Conservation (phyloP, 2,113 vertebrate genomes). For the Odocoileus hemionus region DNA sequence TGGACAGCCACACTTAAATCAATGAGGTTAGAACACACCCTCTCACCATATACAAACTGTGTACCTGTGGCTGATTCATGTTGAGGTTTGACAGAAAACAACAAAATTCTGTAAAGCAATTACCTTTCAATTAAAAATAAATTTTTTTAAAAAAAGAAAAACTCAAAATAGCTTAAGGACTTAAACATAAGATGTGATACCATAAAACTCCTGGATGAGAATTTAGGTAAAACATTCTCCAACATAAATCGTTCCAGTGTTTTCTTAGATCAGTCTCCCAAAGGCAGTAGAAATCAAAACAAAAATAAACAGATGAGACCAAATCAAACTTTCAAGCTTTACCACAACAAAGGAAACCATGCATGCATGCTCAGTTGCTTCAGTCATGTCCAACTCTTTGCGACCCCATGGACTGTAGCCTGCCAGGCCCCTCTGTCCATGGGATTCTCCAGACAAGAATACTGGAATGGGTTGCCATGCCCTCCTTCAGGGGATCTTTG, state of each 20-base stretch:
- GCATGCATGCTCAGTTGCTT: not conserved
- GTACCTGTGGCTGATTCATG: not conserved
- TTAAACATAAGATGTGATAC: not conserved
- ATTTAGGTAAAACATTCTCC: not conserved
- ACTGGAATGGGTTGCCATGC: not conserved
- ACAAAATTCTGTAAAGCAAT: not conserved
- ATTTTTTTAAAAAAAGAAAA: not conserved
- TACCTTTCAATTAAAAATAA: not conserved
- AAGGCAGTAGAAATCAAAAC: not conserved
- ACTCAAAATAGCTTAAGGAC: not conserved
- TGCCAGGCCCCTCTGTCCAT: not conserved
- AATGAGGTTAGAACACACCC: not conserved
- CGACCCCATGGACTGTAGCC: not conserved
- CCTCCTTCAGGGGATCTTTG: not conserved
- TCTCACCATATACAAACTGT: not conserved
- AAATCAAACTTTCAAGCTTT: not conserved
- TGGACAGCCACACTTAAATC: not conserved
- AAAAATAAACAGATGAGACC: not conserved
- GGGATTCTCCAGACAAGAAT: not conserved
- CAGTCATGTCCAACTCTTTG: not conserved
- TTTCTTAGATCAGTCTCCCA: not conserved
- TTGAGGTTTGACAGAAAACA: not conserved
- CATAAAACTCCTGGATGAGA: not conserved
- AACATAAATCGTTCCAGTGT: not conserved
- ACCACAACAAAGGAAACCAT: not conserved